These are phyloP conservation scores for Rhogogaster chlorosoma DNA, from an alignment of 2,888 invertebrate genomes.

Conservation along the genomic window DNA sequence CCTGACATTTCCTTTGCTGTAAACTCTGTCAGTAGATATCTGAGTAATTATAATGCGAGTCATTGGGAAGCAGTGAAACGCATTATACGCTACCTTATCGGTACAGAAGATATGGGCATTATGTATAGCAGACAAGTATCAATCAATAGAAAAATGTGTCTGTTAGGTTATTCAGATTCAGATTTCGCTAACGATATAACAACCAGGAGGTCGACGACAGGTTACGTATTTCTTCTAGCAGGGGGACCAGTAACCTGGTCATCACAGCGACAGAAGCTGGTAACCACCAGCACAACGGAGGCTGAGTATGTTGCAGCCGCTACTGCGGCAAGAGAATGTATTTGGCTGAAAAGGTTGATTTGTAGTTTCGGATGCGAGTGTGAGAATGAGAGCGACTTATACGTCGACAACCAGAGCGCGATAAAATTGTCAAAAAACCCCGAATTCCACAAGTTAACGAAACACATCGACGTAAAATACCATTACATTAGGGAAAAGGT, in stretches of 20 bases:
- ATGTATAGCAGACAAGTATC: background rate
- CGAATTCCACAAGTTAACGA: background rate
- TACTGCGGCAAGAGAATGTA: background rate
- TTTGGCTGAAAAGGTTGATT: background rate
- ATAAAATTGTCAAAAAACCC: slow-evolving; percentile 5
- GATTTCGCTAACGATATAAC: background rate
- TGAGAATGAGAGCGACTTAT: background rate
- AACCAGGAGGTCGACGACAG: background rate
- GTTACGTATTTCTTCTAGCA: background rate
- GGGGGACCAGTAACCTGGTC: background rate
- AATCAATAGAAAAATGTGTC: background rate
- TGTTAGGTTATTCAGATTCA: background rate
- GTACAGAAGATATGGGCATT: background rate
- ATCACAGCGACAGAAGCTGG: background rate
- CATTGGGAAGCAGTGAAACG: background rate
- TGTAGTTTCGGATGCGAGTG: background rate
- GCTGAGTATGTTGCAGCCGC: too few relatives aligned
- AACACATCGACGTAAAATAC: slow-evolving; percentile 4
- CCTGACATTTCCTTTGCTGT: background rate
- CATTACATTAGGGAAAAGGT: background rate
- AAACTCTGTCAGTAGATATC: background rate
- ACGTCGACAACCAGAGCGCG: slow-evolving; percentile 1
- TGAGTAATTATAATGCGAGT: background rate
- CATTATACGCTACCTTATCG: background rate
- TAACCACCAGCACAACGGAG: background rate